These are phyloP conservation scores for Drosophila kuntzei DNA, from an alignment of 2,888 invertebrate species.

Conservation along the genomic window DNA sequence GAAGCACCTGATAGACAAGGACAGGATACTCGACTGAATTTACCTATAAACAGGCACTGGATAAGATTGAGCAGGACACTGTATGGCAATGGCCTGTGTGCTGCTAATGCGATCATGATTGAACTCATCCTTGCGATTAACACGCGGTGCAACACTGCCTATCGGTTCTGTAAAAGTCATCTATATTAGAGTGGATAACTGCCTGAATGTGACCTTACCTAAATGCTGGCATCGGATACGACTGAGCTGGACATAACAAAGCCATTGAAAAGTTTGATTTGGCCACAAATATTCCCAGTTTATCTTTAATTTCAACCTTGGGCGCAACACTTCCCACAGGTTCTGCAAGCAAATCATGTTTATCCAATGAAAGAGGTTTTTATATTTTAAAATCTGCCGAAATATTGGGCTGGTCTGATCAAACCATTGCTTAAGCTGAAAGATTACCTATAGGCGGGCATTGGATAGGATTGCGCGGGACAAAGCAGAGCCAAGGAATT, in stretches of 20 bases:
- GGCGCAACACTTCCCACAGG: slow-evolving; percentile 86
- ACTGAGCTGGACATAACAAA: slow-evolving; percentile 88
- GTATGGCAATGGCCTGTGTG: slow-evolving; percentile 87
- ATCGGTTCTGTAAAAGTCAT: slow-evolving; percentile 82
- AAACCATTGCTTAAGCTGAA: background rate
- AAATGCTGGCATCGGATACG: slow-evolving; percentile 89
- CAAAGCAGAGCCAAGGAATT: slow-evolving; percentile 86
- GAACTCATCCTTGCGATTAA: slow-evolving; percentile 86
- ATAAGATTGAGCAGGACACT: slow-evolving; percentile 91
- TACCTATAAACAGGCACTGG: slow-evolving; percentile 88
- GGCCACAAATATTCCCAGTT: slow-evolving; percentile 78
- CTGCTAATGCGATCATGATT: slow-evolving; percentile 80
- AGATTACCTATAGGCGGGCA: slow-evolving; percentile 87
- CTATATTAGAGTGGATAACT: background rate
- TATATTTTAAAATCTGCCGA: slow-evolving; percentile 1
- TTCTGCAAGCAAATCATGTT: slow-evolving; percentile 75
- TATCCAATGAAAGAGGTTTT: background rate
- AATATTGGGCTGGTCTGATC: background rate
- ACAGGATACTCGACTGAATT: slow-evolving; percentile 59
- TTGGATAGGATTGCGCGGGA: slow-evolving; percentile 90
- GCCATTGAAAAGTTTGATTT: slow-evolving; percentile 73
- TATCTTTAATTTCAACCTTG: slow-evolving; percentile 90
- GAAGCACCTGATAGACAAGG: background rate
- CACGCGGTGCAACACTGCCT: slow-evolving; percentile 86
- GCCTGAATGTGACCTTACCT: slow-evolving; percentile 85